phyloP scores from a whole-genome alignment of 2,113 vertebrate species.

The Oenanthe melanoleuca region DNA sequence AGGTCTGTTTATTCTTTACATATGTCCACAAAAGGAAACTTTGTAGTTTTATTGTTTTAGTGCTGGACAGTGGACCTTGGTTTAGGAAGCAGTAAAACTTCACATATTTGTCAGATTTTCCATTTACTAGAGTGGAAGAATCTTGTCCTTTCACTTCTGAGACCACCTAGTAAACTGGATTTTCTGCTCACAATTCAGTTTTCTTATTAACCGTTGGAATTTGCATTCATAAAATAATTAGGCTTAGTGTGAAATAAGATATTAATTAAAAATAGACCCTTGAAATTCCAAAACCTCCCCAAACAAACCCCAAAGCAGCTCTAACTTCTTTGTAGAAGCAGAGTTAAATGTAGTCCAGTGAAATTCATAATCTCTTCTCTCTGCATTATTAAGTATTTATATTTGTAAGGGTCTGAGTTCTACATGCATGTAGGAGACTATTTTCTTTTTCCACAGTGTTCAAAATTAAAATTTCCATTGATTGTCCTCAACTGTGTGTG shows the following conservation, averaged over 20 bases:
- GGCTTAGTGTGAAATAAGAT: not conserved
- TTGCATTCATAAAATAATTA: not conserved
- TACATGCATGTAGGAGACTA: not conserved
- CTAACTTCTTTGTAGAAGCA: not conserved
- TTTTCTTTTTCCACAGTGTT: not conserved
- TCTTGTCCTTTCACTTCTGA: not conserved
- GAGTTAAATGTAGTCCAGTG: accelerated
- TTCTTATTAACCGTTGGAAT: not conserved
- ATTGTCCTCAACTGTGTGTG: not conserved
- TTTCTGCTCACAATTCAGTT: not conserved
- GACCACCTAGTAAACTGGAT: not conserved
- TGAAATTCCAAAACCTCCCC: not conserved
- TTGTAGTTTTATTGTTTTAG: not conserved
- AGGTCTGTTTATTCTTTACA: not conserved
- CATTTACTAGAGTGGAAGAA: not conserved
- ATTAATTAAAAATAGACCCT: not conserved
- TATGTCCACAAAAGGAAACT: not conserved
- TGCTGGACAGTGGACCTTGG: not conserved
- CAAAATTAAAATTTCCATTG: not conserved
- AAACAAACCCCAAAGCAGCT: not conserved
- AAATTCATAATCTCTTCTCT: not conserved
- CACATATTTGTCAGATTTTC: not conserved
- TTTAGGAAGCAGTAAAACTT: not conserved
- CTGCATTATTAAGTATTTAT: not conserved
- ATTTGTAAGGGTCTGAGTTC: not conserved